Evolutionary conservation across 2,888 invertebrate genomes (phyloP).

Genomic region (Acronicta leporina): DNA sequence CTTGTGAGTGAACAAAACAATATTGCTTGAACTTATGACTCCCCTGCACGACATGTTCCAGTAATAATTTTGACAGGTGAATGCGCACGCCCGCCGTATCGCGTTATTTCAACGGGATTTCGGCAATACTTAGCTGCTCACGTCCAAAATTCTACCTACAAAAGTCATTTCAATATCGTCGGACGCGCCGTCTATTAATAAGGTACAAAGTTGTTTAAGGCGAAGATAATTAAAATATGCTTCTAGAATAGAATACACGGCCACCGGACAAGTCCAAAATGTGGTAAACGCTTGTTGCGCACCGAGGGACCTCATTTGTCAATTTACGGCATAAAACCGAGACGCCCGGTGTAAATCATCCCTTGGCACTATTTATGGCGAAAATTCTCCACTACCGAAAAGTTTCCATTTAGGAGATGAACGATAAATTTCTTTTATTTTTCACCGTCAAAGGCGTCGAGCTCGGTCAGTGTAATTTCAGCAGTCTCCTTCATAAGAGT

Average conservation of each 20-base stretch:
- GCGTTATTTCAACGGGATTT: constrained; percentile 6
- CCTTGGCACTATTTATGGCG: constrained; percentile 72
- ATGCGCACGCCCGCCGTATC: constrained; percentile 54
- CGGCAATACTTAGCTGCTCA: constrained; percentile 29
- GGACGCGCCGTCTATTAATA: constrained; percentile 11
- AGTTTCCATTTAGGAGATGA: constrained; percentile 62
- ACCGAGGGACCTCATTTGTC: constrained; percentile 70
- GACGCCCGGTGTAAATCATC: constrained; percentile 69
- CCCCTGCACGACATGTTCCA: constrained; percentile 50
- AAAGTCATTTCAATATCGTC: constrained; percentile 40
- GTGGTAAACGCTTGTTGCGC: constrained; percentile 61
- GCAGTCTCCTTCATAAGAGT: constrained; percentile 44
- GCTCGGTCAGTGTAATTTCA: constrained; percentile 39
- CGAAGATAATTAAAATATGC: constrained; percentile 48
- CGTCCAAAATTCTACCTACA: constrained; percentile 38
- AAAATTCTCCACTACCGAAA: constrained; percentile 62
- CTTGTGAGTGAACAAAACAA: constrained; percentile 57
- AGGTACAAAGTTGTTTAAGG: constrained; percentile 55
- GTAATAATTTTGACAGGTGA: constrained; percentile 66
- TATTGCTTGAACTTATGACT: constrained; percentile 57
- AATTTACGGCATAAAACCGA: constrained; percentile 62
- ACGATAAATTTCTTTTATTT: constrained; percentile 64
- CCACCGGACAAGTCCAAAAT: constrained; percentile 60
- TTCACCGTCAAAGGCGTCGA: constrained; percentile 57
- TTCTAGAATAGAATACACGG: constrained; percentile 14